These are phyloP conservation scores for Channa maculata DNA, from an alignment of 2,113 vertebrate species.

Conservation along the genomic window DNA sequence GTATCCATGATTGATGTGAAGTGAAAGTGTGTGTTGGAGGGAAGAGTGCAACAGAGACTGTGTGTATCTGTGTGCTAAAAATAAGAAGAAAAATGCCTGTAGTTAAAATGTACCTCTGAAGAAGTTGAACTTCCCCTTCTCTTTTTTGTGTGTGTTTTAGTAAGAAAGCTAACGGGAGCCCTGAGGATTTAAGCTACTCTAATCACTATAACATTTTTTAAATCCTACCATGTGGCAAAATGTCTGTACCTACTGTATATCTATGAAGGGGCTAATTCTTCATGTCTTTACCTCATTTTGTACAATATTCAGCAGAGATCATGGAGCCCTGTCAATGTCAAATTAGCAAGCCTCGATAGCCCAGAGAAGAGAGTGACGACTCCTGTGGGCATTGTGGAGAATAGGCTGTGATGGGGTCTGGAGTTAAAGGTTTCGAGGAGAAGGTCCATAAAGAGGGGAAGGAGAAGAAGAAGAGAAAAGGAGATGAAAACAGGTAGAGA, in stretches of 20 bases:
- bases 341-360: constrained; percentile 74
- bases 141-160: constrained; percentile 13
- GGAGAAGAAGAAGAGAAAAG: constrained; percentile 18
- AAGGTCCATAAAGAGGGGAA: constrained; percentile 7
- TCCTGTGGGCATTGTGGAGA: constrained; percentile 44
- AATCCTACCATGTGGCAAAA: constrained; percentile 26
- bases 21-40: constrained; percentile 54
- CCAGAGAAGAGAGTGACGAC: constrained; percentile 25
- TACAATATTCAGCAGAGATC: constrained; percentile 80
- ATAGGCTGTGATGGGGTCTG: constrained; percentile 39
- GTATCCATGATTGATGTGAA: constrained; percentile 77
- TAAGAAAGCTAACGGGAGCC: constrained; percentile 31
- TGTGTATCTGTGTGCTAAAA: constrained; percentile 39
- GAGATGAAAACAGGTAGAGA: constrained; percentile 45
- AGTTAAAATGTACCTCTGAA: constrained; percentile 34
- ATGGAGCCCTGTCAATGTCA: constrained; percentile 78
- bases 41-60: constrained; percentile 40
- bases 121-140: constrained; percentile 32
- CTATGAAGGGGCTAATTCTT: constrained; percentile 6
- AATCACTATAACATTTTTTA: constrained; percentile 22
- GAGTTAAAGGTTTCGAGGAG: constrained; percentile 37
- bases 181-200: constrained; percentile 30
- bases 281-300: constrained; percentile 16
- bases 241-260: constrained; percentile 22
- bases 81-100: constrained; percentile 37